Percentiles rank a stretch among this genome's conserved stretches.
Conservation (phyloP, 2,797 vertebrate species). For the Apogon talboti region DNA sequence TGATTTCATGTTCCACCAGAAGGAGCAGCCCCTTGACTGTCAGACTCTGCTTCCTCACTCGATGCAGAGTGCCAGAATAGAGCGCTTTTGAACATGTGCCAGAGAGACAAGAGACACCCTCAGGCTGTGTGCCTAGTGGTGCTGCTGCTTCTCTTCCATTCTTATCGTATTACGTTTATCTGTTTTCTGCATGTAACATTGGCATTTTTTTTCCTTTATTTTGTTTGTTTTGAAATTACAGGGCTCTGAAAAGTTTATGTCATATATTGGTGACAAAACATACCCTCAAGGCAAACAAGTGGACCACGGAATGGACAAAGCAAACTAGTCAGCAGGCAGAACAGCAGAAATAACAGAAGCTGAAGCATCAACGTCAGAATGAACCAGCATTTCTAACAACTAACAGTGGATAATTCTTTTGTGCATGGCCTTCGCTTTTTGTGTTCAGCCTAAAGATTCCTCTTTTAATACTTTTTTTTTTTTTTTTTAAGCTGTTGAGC, state of each 20-base stretch:
- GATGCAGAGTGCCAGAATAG: slow-evolving; percentile 32
- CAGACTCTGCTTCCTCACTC: slow-evolving; percentile 19
- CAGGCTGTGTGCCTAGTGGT: slow-evolving; percentile 42
- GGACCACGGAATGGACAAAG: slow-evolving; percentile 14
- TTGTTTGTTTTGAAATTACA: slow-evolving; percentile 36
- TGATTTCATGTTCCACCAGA: slow-evolving; percentile 24
- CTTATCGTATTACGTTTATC: slow-evolving; percentile 8
- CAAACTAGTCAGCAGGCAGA: slow-evolving; percentile 16
- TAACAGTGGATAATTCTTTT: slow-evolving; percentile 52
- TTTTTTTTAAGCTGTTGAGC: slow-evolving; percentile 53
- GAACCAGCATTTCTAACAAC: slow-evolving; percentile 67
- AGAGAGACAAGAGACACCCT: slow-evolving; percentile 43
- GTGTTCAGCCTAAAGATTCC: slow-evolving; percentile 56
- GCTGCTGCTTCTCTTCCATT: slow-evolving; percentile 46
- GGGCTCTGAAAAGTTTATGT: slow-evolving; percentile 57
- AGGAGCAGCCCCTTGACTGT: background rate
- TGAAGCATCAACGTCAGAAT: slow-evolving; percentile 34
- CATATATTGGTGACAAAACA: slow-evolving; percentile 29
- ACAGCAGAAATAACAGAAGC: slow-evolving; percentile 32
- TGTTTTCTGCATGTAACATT: slow-evolving; percentile 46
- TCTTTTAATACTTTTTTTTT: slow-evolving; percentile 47
- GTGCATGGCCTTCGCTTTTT: slow-evolving; percentile 70
- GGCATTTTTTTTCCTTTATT: background rate
- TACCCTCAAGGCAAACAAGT: slow-evolving; percentile 24
- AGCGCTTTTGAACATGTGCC: slow-evolving; percentile 42